Evolutionary conservation across 2,888 invertebrate genomes (phyloP).

Genomic region (Branchipolynoe longqiensis): DNA sequence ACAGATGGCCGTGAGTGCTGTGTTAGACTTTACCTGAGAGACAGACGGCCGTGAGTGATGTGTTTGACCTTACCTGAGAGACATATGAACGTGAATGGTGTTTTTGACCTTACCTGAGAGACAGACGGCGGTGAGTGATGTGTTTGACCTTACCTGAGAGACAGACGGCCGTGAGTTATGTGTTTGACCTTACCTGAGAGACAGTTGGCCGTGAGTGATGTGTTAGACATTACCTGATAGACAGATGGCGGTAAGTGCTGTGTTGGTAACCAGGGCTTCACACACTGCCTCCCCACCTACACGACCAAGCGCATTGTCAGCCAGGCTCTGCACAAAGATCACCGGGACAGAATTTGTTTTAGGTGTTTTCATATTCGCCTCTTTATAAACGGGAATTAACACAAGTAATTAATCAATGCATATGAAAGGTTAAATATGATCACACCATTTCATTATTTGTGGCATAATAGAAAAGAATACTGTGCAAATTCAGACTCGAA

Average conservation of each 20-base stretch:
- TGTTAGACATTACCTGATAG: background rate
- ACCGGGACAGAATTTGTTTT: no score
- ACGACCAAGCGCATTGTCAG: constrained; percentile 5
- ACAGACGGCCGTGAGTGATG: no score
- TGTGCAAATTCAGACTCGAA: no score
- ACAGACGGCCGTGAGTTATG: no score
- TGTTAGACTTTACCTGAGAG: background rate
- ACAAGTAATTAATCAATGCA: no score
- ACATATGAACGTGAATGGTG: background rate
- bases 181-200: background rate
- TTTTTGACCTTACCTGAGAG: background rate
- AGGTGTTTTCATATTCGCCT: no score
- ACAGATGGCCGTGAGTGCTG: background rate
- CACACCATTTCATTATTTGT: no score
- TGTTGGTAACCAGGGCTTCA: constrained; percentile 36
- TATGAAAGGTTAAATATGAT: no score
- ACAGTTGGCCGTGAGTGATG: background rate
- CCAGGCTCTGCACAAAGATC: constrained; percentile 32
- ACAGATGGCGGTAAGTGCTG: background rate
- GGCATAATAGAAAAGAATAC: no score
- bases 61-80: constrained; percentile 15
- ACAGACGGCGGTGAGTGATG: no score
- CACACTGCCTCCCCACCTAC: constrained; percentile 16
- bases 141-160: background rate
- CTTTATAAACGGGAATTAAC: no score